Percentiles rank a stretch among this genome's conserved stretches.
Evolutionary conservation across 2,888 invertebrate genomes (phyloP).

Genomic region (Apeira syringaria): DNA sequence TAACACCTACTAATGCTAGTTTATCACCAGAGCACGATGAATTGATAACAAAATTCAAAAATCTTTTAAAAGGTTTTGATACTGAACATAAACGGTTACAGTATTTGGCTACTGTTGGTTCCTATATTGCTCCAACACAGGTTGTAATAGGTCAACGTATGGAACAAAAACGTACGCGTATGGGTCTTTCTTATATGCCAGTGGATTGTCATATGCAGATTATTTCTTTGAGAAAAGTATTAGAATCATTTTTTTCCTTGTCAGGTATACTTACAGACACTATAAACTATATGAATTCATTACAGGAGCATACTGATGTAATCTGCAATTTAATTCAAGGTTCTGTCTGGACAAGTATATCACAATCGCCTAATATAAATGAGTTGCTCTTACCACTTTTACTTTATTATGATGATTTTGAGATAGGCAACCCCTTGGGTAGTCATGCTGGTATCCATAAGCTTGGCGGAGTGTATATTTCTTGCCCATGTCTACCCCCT

Average conservation of each 20-base stretch:
- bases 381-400: too few relatives aligned
- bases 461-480: background rate
- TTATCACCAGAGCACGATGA: too few relatives aligned
- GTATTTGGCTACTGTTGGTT: background rate
- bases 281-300: background rate
- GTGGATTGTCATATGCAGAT: background rate
- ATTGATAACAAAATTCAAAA: background rate
- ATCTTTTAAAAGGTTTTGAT: background rate
- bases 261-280: background rate
- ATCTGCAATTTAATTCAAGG: background rate
- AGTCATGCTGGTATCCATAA: constrained; percentile 9
- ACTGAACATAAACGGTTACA: background rate
- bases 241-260: background rate
- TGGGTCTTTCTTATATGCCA: background rate
- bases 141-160: background rate
- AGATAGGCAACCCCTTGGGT: constrained; percentile 15
- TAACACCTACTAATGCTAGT: background rate
- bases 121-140: background rate
- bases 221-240: background rate
- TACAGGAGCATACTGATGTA: background rate
- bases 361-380: too few relatives aligned
- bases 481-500: background rate
- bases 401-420: constrained; percentile 17
- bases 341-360: background rate
- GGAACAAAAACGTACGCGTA: background rate